phyloP scores from a whole-genome alignment of 2,888 invertebrate species.

The Drosophila pseudotakahashii region DNA sequence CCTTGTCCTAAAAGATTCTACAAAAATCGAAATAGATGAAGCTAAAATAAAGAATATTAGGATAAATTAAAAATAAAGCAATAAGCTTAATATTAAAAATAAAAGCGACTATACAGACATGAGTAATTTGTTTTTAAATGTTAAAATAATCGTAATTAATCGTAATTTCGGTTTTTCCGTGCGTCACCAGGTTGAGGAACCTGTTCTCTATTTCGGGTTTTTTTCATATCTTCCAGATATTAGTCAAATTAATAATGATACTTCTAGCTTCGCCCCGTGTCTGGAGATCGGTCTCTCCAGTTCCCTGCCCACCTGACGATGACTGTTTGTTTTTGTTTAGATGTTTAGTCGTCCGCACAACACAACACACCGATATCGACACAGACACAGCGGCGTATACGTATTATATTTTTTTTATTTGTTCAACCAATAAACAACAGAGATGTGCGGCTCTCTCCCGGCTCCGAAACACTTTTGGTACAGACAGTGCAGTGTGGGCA shows the following conservation, averaged over 20 bases:
- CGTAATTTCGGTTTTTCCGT: constrained; percentile 31
- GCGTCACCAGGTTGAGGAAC: constrained; percentile 34
- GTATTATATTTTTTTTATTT: constrained; percentile 38
- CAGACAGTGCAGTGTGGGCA: constrained; percentile 31
- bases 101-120: no score
- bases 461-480: constrained; percentile 14
- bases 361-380: neutral
- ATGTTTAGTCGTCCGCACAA: constrained; percentile 33
- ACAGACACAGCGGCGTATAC: constrained; percentile 11
- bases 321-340: constrained; percentile 53
- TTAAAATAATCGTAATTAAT: neutral
- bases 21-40: neutral
- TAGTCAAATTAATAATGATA: constrained; percentile 41
- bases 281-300: constrained; percentile 8
- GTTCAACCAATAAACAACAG: constrained; percentile 47
- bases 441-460: constrained; percentile 42
- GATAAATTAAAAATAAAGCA: neutral
- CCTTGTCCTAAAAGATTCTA: constrained; percentile 39
- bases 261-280: constrained; percentile 24
- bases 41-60: neutral
- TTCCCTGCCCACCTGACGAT: constrained; percentile 40
- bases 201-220: constrained; percentile 34
- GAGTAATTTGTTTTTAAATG: neutral
- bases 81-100: neutral
- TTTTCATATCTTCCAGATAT: constrained; percentile 21